Conservation (phyloP, 2,797 vertebrate species). For the Perodicticus potto region DNA sequence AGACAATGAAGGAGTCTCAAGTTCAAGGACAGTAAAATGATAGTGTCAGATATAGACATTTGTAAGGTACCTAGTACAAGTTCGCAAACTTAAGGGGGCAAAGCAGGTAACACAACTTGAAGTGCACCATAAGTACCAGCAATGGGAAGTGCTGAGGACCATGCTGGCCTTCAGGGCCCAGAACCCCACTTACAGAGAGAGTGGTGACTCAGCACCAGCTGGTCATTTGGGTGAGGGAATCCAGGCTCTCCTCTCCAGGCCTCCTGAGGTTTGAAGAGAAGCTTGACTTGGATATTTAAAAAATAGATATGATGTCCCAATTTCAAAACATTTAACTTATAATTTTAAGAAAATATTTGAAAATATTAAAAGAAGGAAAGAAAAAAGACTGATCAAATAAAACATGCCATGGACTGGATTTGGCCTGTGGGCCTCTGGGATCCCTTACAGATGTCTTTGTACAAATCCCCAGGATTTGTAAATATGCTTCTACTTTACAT, state of each 20-base stretch:
- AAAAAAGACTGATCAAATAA: not conserved
- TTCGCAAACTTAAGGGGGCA: not conserved
- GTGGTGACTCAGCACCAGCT: not conserved
- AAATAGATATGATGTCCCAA: not conserved
- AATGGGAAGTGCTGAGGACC: not conserved
- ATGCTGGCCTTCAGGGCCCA: rapidly evolving
- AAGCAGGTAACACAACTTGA: not conserved
- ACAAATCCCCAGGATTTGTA: not conserved
- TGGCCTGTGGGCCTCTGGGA: not conserved
- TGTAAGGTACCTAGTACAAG: not conserved
- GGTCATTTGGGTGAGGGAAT: not conserved
- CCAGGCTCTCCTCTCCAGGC: not conserved
- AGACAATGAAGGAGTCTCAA: not conserved
- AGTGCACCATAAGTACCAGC: not conserved
- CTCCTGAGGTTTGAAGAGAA: not conserved
- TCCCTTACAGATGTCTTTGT: not conserved
- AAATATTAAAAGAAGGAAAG: not conserved
- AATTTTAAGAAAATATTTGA: not conserved
- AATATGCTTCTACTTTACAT: not conserved
- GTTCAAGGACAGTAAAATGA: not conserved
- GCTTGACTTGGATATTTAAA: not conserved
- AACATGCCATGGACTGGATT: not conserved
- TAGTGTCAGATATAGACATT: not conserved
- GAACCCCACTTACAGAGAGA: not conserved
- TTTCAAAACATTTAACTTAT: slow-evolving; percentile 35